These are phyloP conservation scores for Callipepla californica DNA, from an alignment of 2,113 vertebrate genomes.

Conservation along the genomic window DNA sequence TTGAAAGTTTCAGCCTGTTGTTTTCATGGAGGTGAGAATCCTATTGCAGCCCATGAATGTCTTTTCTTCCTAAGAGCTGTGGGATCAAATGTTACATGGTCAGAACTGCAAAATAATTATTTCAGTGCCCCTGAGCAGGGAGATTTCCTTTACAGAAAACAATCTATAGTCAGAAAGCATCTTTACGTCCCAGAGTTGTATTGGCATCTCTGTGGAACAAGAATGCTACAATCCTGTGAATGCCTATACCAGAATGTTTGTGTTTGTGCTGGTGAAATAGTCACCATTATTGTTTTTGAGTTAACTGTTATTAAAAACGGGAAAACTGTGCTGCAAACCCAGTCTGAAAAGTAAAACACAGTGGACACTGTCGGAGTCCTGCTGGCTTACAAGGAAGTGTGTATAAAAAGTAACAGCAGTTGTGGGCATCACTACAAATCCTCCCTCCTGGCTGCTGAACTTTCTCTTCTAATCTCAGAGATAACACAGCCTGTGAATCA, in stretches of 20 bases:
- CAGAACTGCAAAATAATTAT: not conserved
- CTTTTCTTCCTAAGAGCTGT: not conserved
- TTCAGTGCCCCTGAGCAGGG: not conserved
- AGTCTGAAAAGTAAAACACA: not conserved
- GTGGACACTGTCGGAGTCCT: rapidly evolving
- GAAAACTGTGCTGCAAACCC: not conserved
- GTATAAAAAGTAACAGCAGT: not conserved
- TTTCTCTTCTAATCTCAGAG: not conserved
- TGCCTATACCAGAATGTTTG: not conserved
- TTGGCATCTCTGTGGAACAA: not conserved
- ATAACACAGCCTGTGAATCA: not conserved
- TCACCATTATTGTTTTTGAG: not conserved
- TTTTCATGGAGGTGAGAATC: not conserved
- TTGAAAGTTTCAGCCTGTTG: not conserved
- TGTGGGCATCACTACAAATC: not conserved
- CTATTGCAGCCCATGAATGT: not conserved
- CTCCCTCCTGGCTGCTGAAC: not conserved
- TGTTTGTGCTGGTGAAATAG: not conserved
- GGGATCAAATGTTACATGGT: rapidly evolving
- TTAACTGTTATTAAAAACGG: not conserved
- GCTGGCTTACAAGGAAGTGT: not conserved
- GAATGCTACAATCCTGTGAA: not conserved
- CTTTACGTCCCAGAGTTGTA: not conserved
- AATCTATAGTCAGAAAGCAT: not conserved
- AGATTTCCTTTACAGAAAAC: not conserved